phyloP scores from a whole-genome alignment of 2,888 invertebrate species.

The Caenorhabditis afra region DNA sequence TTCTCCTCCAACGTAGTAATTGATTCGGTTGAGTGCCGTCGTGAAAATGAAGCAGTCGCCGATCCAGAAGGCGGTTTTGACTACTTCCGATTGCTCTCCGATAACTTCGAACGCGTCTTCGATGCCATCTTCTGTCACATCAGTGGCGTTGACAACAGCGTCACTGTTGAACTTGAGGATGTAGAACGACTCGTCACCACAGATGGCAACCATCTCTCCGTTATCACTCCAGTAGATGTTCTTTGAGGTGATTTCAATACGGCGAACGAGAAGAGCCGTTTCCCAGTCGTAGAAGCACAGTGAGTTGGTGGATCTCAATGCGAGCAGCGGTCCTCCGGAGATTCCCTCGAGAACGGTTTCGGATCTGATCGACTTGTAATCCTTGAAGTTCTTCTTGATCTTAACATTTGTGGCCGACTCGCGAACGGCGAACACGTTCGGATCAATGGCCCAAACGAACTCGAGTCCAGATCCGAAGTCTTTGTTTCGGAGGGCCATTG shows the following conservation, averaged over 20 bases:
- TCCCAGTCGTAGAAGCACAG: constrained; percentile 98
- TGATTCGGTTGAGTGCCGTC: constrained; percentile 95
- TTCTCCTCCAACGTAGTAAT: constrained; percentile 99
- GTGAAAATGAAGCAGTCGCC: constrained; percentile 99
- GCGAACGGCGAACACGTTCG: constrained; percentile 88
- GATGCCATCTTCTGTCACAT: constrained; percentile 91
- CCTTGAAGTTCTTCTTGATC: constrained; percentile 97
- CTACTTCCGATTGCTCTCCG: constrained; percentile 76
- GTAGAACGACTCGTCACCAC: constrained; percentile 95
- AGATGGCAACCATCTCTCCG: constrained; percentile 92
- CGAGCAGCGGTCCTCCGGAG: constrained; percentile 92
- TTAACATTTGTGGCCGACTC: constrained; percentile 93
- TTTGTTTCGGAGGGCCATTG: constrained; percentile 98
- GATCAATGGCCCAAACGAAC: constrained; percentile 98
- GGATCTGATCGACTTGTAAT: constrained; percentile 86
- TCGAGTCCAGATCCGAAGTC: constrained; percentile 93
- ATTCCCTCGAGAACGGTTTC: constrained; percentile 89
- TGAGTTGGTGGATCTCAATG: constrained; percentile 70
- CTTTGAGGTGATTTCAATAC: constrained; percentile 95
- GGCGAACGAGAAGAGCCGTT: constrained; percentile 89
- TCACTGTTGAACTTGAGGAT: constrained; percentile 91
- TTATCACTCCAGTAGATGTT: constrained; percentile 95
- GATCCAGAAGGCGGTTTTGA: constrained; percentile 79
- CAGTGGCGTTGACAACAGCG: constrained; percentile 87
- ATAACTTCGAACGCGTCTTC: constrained; percentile 92